Evolutionary conservation across 2,888 invertebrate species (phyloP).

Genomic region (Campaea margaritaria): DNA sequence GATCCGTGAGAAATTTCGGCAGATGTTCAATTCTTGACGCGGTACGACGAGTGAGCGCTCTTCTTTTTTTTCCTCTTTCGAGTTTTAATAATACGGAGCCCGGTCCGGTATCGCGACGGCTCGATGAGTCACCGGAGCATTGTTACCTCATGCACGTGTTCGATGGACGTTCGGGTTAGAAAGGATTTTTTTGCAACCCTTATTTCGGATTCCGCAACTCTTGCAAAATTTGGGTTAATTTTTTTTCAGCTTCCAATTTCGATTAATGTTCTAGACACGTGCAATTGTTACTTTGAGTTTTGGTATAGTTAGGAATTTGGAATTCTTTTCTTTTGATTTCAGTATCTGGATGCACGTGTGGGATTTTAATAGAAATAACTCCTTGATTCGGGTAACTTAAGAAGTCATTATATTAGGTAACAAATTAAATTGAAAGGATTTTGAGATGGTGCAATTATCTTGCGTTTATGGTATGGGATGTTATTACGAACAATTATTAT

Average conservation of each 20-base stretch:
- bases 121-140: constrained; percentile 75
- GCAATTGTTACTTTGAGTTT: constrained; percentile 50
- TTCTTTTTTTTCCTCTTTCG: constrained; percentile 73
- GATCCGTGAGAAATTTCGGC: constrained; percentile 85
- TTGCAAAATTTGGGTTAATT: constrained; percentile 82
- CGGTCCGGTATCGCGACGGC: constrained; percentile 66
- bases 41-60: constrained; percentile 80
- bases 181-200: constrained; percentile 84
- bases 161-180: constrained; percentile 79
- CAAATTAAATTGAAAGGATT: too few relatives aligned
- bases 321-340: constrained; percentile 40
- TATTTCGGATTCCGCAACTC: constrained; percentile 83
- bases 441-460: constrained; percentile 50
- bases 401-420: too few relatives aligned
- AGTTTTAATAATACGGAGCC: constrained; percentile 75
- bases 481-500: constrained; percentile 53
- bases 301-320: constrained; percentile 28
- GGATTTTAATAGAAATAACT: too few relatives aligned
- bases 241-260: constrained; percentile 66
- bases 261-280: constrained; percentile 57
- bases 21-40: constrained; percentile 85
- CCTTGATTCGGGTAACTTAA: too few relatives aligned
- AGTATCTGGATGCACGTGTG: constrained; percentile 52
- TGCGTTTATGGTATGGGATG: constrained; percentile 38
- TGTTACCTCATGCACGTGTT: constrained; percentile 81